phyloP scores from a whole-genome alignment of 2,113 vertebrate genomes.

The Asarcornis scutulata region DNA sequence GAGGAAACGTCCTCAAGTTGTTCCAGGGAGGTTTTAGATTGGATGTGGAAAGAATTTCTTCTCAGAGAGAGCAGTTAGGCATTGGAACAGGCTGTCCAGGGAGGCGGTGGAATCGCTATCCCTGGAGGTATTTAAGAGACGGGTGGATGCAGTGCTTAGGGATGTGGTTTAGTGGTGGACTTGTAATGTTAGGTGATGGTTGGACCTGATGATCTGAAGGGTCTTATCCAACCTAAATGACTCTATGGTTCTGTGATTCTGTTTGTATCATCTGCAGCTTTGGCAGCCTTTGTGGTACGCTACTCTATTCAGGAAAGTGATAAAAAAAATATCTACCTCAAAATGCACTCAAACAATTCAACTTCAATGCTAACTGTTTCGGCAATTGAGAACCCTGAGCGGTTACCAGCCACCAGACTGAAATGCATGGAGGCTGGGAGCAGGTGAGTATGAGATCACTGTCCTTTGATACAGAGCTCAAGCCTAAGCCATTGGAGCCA shows the following conservation, averaged over 20 bases:
- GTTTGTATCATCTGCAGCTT: not conserved
- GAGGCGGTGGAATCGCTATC: not conserved
- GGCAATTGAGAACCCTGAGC: not conserved
- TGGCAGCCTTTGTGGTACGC: not conserved
- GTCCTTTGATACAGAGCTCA: not conserved
- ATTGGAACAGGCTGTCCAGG: not conserved
- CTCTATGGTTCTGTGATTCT: not conserved
- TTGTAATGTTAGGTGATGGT: not conserved
- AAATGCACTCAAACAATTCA: not conserved
- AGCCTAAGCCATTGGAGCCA: not conserved
- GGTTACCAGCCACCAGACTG: not conserved
- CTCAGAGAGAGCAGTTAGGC: not conserved
- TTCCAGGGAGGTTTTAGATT: not conserved
- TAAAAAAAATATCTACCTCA: not conserved
- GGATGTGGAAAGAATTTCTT: not conserved
- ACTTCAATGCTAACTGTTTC: not conserved
- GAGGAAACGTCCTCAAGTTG: not conserved
- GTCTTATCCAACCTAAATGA: not conserved
- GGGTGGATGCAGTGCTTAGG: no score
- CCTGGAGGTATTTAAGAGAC: not conserved
- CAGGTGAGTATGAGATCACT: not conserved
- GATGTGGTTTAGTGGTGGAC: not conserved
- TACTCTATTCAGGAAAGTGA: not conserved
- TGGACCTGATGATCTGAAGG: no score
- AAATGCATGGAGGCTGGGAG: not conserved